These are phyloP conservation scores for Scarus forsteni DNA, from an alignment of 2,797 vertebrate genomes.

Conservation along the genomic window DNA sequence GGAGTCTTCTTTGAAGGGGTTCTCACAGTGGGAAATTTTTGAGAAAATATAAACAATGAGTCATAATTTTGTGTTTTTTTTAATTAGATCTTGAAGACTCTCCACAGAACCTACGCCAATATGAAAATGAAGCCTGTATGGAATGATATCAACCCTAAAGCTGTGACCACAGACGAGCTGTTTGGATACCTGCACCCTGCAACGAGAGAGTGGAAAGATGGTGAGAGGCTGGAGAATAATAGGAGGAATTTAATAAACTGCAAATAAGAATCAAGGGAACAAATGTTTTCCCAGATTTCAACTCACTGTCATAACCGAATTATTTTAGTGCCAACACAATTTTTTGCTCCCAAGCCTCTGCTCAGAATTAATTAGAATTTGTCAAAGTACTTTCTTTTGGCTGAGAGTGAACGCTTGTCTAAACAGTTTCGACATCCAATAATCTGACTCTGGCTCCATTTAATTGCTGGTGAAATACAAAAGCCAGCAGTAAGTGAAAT, in stretches of 20 bases:
- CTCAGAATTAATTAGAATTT: slow-evolving; percentile 31
- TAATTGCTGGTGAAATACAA: slow-evolving; percentile 8
- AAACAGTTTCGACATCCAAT: slow-evolving; percentile 1
- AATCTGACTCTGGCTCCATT: neutral
- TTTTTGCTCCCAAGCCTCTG: slow-evolving; percentile 20
- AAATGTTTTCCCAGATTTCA: slow-evolving; percentile 14
- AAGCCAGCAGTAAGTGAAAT: neutral
- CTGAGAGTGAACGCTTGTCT: slow-evolving; percentile 1
- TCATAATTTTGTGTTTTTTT: slow-evolving; percentile 3
- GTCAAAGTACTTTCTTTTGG: slow-evolving; percentile 8
- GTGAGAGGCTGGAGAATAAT: slow-evolving; percentile 62
- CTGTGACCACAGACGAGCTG: slow-evolving; percentile 85
- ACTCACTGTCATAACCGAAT: slow-evolving; percentile 8
- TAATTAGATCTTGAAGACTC: slow-evolving; percentile 83
- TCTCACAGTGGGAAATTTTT: neutral
- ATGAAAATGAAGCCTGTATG: slow-evolving; percentile 84
- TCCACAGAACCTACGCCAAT: slow-evolving; percentile 81
- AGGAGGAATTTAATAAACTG: slow-evolving; percentile 13
- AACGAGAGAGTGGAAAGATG: slow-evolving; percentile 87
- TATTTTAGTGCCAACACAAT: slow-evolving; percentile 30
- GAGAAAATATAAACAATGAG: neutral
- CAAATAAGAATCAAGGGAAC: slow-evolving; percentile 24
- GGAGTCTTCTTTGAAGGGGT: neutral
- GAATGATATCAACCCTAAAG: slow-evolving; percentile 86
- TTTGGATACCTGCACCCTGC: slow-evolving; percentile 86